Base-by-base conservation (phyloP, 1,140 invertebrate species). In the Trigoniulus corallinus region DNA sequence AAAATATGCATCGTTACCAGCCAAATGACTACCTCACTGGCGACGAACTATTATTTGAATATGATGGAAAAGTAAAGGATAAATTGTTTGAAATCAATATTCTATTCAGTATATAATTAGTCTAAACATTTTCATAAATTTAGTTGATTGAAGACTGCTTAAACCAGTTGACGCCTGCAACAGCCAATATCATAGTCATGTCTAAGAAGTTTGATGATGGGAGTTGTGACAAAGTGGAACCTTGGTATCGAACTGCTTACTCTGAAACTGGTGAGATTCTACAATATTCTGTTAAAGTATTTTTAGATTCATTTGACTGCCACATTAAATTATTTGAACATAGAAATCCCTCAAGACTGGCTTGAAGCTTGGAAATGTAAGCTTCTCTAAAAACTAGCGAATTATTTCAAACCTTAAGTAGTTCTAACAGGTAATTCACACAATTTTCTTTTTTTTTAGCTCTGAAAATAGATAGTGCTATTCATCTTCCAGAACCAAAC, bases 1-100 rank as follows among this genome's bases (percentile, higher is more conserved):
- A 87, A 62, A 78, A 76, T 50, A 87, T 88, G 80, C 84, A 88
- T 43, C 74, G 77, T 57, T 91, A 77, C 65, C 75, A 79, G 1
- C 74, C 82, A 0, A 68, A 77, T 59, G 78, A 91, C 62, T 85
- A 86, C 58, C 72, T 95, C 22, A 80, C 77, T 20, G 85, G 82
- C 0, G 70, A 72, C 23, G 72, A 79, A 49, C 63, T 91, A 0
- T 80, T 79, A 62, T 82, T 79, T 52, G 81, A 91, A 53, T 94
- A 82, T 62, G 73, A 86, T 59, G 79, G 84, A 3, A 74, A 82
- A 53, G 69, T 78, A 55, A 46, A 24, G 27, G 15, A 48, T 37
- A 27, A 34, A 22, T 48, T 43, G 45, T n/a, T n/a, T n/a, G n/a
- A n/a, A n/a, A n/a, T n/a, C 2, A n/a, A n/a, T 34, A 7, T 34